Evolutionary conservation across 2,888 invertebrate species (phyloP).

Genomic region (Candidula unifasciata): DNA sequence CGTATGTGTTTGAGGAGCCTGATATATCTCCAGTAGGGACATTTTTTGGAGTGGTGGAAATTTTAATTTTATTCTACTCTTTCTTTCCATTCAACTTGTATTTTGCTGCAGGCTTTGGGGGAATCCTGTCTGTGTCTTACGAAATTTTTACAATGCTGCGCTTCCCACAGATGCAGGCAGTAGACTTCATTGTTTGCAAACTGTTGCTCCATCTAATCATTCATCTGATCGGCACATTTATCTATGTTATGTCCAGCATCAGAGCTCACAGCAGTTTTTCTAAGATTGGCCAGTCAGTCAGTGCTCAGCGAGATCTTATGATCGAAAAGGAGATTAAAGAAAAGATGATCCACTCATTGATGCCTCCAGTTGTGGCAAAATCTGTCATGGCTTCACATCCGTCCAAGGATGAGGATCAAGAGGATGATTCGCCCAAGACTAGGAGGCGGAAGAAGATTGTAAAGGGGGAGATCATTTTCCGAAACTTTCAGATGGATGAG

Average conservation of each 20-base stretch:
- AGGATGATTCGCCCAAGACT: constrained; percentile 59
- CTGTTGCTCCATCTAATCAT: constrained; percentile 91
- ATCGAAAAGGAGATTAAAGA: constrained; percentile 96
- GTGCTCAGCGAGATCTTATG: constrained; percentile 92
- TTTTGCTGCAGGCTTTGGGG: constrained; percentile 87
- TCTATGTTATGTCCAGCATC: constrained; percentile 90
- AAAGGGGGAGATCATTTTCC: constrained; percentile 82
- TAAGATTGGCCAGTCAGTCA: constrained; percentile 94
- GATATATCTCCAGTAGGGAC: constrained; percentile 76
- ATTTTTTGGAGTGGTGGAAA: constrained; percentile 82
- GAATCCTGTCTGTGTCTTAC: constrained; percentile 89
- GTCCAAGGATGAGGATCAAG: constrained; percentile 68
- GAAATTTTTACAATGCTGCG: constrained; percentile 82
- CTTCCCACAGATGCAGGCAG: constrained; percentile 56
- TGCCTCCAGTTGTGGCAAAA: constrained; percentile 94
- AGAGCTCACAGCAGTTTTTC: constrained; percentile 96
- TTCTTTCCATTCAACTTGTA: constrained; percentile 94
- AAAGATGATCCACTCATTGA: constrained; percentile 94
- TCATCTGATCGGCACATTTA: constrained; percentile 94
- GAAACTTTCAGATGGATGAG: constrained; percentile 97
- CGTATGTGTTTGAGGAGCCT: constrained; percentile 67
- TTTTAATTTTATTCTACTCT: constrained; percentile 93
- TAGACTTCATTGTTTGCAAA: constrained; percentile 78
- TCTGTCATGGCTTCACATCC: constrained; percentile 74
- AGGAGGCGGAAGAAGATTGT: constrained; percentile 62